Percentiles rank a stretch among this genome's conserved stretches.
Evolutionary conservation across 2,797 vertebrate species (phyloP).

Genomic region (Monodelphis domestica): DNA sequence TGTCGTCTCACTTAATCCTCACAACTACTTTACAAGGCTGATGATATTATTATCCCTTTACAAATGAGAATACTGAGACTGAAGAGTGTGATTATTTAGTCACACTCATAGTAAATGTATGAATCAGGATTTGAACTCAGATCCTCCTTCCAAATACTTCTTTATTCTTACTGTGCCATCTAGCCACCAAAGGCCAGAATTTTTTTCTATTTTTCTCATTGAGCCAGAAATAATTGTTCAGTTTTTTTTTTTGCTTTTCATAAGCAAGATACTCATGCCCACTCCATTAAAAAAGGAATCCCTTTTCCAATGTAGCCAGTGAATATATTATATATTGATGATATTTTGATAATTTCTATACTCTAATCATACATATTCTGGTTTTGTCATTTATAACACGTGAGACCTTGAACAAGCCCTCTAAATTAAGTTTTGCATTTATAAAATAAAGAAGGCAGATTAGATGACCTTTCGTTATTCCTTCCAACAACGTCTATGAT

Average conservation of each 20-base stretch:
- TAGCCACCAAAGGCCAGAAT: not conserved
- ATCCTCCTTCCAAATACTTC: not conserved
- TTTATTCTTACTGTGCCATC: not conserved
- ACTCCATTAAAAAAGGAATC: not conserved
- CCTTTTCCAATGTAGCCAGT: not conserved
- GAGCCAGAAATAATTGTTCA: not conserved
- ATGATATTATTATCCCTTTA: not conserved
- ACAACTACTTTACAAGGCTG: not conserved
- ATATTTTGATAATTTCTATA: not conserved
- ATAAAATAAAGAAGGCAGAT: not conserved
- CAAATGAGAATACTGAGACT: not conserved
- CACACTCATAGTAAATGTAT: not conserved
- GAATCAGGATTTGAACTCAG: not conserved
- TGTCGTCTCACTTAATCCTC: not conserved
- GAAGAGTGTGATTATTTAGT: not conserved
- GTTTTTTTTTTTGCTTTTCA: not conserved
- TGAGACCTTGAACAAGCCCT: not conserved
- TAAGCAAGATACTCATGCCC: not conserved
- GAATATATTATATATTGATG: not conserved
- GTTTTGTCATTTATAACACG: not conserved
- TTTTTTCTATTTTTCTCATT: not conserved
- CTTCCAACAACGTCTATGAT: not conserved
- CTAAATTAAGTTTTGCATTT: not conserved
- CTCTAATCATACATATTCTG: not conserved
- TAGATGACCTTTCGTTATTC: not conserved